phyloP scores from a whole-genome alignment of 53 echinoderm and acorn worm species.

The Mesocentrotus franciscanus region DNA sequence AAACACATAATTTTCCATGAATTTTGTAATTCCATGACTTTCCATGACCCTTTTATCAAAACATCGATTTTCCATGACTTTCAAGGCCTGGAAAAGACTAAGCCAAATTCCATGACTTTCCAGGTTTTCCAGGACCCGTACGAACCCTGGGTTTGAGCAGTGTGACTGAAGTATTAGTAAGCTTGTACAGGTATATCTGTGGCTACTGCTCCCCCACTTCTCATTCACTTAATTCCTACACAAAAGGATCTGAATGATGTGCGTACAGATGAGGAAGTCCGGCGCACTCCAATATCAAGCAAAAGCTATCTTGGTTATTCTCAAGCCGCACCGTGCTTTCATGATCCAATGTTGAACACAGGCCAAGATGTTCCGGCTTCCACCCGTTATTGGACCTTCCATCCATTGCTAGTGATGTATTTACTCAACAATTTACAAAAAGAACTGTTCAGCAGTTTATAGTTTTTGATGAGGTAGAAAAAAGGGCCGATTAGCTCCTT shows the following conservation, averaged over 20 bases:
- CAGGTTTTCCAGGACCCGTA: too few species aligned
- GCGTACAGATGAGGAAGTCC: not conserved
- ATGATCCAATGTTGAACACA: not conserved
- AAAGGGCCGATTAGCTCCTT: not conserved
- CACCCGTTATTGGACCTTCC: not conserved
- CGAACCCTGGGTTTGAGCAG: too few species aligned
- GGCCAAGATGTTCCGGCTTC: not conserved
- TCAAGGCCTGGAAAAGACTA: too few species aligned
- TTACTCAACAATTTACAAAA: conserved; percentile 9
- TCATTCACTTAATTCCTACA: not conserved
- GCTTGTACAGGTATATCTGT: not conserved
- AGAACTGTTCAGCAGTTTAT: conserved; percentile 32
- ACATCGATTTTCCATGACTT: too few species aligned
- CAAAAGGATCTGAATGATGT: not conserved
- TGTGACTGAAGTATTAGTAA: too few species aligned
- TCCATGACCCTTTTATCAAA: too few species aligned
- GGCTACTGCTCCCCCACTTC: not conserved
- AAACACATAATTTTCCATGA: too few species aligned
- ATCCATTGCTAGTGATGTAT: not conserved
- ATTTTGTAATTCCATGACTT: too few species aligned
- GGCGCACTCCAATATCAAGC: too few species aligned
- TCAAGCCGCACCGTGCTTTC: not conserved
- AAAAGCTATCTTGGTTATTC: not conserved
- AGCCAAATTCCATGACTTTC: too few species aligned
- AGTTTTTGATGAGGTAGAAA: not conserved